Percentiles rank a stretch among this genome's conserved stretches.
These are phyloP conservation scores for Neomorphus geoffroyi DNA, from an alignment of 2,797 vertebrate genomes.

Conservation along the genomic window DNA sequence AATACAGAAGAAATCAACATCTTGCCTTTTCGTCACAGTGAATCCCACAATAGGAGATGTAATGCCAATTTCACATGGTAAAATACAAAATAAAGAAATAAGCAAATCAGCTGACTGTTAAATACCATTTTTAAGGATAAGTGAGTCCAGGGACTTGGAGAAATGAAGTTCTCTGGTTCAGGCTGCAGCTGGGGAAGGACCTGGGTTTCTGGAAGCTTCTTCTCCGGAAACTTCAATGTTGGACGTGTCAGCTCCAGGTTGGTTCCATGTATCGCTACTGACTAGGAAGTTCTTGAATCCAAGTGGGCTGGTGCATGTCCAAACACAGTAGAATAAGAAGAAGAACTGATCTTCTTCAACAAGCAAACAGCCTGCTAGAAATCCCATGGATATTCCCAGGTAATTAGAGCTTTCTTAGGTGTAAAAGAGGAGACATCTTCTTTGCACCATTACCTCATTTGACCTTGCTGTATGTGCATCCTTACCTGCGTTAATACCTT, in stretches of 20 bases:
- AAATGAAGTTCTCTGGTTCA: background rate
- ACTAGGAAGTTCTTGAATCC: background rate
- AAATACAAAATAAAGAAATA: background rate
- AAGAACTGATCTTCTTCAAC: background rate
- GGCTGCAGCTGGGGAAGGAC: background rate
- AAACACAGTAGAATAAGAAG: background rate
- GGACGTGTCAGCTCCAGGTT: background rate
- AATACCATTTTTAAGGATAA: background rate
- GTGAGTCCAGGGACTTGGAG: background rate
- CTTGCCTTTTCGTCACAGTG: background rate
- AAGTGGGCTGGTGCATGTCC: background rate
- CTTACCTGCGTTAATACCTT: background rate
- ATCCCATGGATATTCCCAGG: background rate
- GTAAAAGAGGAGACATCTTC: background rate
- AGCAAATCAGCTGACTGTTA: background rate
- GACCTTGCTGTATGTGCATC: background rate
- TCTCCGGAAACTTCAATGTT: background rate
- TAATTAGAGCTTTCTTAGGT: background rate
- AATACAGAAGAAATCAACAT: rapidly evolving
- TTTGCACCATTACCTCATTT: background rate
- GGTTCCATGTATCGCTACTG: background rate
- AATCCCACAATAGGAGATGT: rapidly evolving
- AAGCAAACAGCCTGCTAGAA: background rate
- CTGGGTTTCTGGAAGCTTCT: background rate
- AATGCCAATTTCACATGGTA: background rate